Evolutionary conservation across 2,888 invertebrate species (phyloP), one percentile per base, ranked within the genome.

Genomic region (Hypolimnas misippus): DNA sequence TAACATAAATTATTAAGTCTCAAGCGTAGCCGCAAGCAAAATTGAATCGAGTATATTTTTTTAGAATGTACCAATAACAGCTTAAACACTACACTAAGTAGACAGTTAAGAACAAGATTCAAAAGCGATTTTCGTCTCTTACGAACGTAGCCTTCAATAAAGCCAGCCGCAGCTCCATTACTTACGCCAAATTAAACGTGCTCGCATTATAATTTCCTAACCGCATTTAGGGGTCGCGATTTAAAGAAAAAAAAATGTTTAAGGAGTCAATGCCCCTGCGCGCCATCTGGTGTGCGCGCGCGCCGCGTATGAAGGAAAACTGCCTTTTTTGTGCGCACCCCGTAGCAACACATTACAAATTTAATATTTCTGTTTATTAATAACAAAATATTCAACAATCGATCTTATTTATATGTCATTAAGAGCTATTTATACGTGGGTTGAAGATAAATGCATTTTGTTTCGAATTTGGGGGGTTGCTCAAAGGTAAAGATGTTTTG

Each of bases 201-300:
- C 73, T 70, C 71, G 72, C 73, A 73, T 76, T 76, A 75, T 78
- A 80, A 78, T 82, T 80, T 76, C 73, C 69, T 74, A 80, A 83
- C 88, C 87, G 84, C 88, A 84, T 76, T 86, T 84, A 86, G 82
- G 87, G 89, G 87, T 89, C 83, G 86, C 86, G 81, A 85, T 85
- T 86, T 81, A 70, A 73, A 76, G 69, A 67, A 78, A 82, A 81
- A 83, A 83, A 82, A 67, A 76, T 73, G 77, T 82, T 84, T 80
- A 79, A 86, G 78, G 73, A 90, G 91, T 90, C 91, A 87, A 82
- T 88, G 90, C 86, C 87, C 66, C 87, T 75, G 77, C 70, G 44
- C 75, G 78, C 82, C 91, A 89, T 89, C 87, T 90, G 90, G 86
- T 73, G 78, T 76, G 81, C 87, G 86, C 82, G 71, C 73, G 82